A percentile compares a stretch with the other conserved stretches of the same genome.
Conservation (phyloP, 2,113 vertebrate species). For the Balaeniceps rex region DNA sequence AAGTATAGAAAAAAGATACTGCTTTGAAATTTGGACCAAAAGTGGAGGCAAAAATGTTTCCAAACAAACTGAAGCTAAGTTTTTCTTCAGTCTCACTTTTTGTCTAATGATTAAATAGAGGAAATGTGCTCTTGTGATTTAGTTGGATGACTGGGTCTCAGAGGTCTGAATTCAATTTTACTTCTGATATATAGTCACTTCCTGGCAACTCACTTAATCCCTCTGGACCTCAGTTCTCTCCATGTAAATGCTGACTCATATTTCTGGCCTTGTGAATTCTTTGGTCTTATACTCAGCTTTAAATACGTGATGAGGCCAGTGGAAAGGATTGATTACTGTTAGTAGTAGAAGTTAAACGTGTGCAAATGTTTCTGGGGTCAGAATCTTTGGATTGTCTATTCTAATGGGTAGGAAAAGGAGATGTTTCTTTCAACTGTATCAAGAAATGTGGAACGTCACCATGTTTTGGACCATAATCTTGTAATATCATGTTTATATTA, state of each 20-base stretch:
- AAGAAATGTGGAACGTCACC: background rate
- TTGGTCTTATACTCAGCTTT: background rate
- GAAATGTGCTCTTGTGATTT: background rate
- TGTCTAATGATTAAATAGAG: background rate
- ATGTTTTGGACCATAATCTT: background rate
- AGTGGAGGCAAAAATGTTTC: background rate
- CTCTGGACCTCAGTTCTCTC: background rate
- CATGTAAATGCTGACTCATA: background rate
- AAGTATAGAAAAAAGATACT: background rate
- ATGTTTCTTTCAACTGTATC: background rate
- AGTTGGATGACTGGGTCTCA: background rate
- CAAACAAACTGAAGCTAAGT: background rate
- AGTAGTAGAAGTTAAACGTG: background rate
- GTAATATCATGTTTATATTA: background rate
- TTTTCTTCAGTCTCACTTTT: background rate
- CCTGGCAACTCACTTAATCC: background rate
- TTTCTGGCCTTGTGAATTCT: background rate
- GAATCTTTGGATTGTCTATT: background rate
- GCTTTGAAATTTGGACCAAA: background rate
- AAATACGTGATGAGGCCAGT: background rate
- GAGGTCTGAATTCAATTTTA: slow-evolving; percentile 3
- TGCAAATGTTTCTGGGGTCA: background rate
- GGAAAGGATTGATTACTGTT: background rate
- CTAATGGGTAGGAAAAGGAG: background rate
- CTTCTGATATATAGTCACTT: background rate